Base-by-base conservation (phyloP, 2,888 invertebrate genomes). In the Acanthococcus lagerstroemiae region DNA sequence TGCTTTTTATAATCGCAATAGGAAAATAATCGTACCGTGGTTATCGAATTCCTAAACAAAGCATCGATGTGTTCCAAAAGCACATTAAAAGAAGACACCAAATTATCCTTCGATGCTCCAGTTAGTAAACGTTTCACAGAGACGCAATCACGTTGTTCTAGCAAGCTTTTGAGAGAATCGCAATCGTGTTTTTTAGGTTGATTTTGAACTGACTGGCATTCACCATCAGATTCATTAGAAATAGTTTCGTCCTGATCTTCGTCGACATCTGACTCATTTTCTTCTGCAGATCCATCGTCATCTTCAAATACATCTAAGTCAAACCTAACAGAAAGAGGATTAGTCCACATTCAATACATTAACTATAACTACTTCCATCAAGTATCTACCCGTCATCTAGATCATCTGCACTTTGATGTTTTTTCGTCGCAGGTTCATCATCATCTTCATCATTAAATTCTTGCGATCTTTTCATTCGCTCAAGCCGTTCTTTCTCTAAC, bases 321-420 rank as follows among this genome's bases (percentile, higher is more conserved):
- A 46, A 55, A 27, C 17, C 3, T 26, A 4, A 52, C 50, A 50
- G 4, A 19, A 48, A n/a, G 37, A 30, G 37, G 7, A 37, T 37
- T 37, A 2, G n/a, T 37, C 12, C 12, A 37, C 7, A 37, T 37
- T 2, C 37, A 37, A 37, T 37, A 1, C 1, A 37, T 15, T 37
- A 3, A 1, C 21, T 15, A 7, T 12, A 24, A 22, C 4, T 3
- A 22, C 24, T 52, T 52, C 17, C 9, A 3, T 1, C 3, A 3
- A 48, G 48, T 48, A 37, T 37, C n/a, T 48, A 61, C 74, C 87
- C 87, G 76, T 91, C 91, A 71, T 92, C 91, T 66, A 94, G 80
- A 75, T 90, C 92, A 78, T 94, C 94, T 0, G 91, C 93, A 68
- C 81, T 86, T 76, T 83, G 79, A 74, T 92, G 90, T 71, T 83